Conservation (phyloP, 2,797 vertebrate species). For the Echeneis naucrates region DNA sequence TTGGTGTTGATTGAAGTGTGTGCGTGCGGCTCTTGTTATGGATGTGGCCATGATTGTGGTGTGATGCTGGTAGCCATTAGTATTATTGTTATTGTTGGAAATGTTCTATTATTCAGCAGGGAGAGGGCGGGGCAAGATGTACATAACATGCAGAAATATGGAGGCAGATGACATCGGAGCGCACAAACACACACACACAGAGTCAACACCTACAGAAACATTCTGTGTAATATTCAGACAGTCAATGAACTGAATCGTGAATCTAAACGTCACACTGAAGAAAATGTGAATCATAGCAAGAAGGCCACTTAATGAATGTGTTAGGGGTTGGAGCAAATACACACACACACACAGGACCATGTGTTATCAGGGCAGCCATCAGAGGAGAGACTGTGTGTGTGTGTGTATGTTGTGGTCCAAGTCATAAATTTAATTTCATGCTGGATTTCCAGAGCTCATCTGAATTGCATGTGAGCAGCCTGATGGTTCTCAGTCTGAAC, state of each 20-base stretch:
- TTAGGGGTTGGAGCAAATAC: conserved; percentile 33
- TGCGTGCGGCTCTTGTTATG: conserved; percentile 61
- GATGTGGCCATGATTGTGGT: conserved; percentile 70
- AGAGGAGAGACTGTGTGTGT: conserved; percentile 49
- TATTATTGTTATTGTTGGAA: conserved; percentile 77
- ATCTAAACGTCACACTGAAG: conserved; percentile 37
- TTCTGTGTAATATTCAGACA: conserved; percentile 46
- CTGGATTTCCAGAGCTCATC: conserved; percentile 86
- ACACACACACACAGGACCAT: conserved; percentile 37
- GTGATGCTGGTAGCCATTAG: conserved; percentile 75
- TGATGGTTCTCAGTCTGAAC: conserved; percentile 76
- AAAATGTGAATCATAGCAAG: conserved; percentile 60
- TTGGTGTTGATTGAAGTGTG: conserved; percentile 74
- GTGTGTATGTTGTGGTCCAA: conserved; percentile 78
- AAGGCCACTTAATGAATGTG: conserved; percentile 54
- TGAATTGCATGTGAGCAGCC: conserved; percentile 83
- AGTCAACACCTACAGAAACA: conserved; percentile 32
- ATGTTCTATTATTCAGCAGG: conserved; percentile 74
- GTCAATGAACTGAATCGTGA: conserved; percentile 56
- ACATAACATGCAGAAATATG: conserved; percentile 57
- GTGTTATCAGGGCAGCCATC: conserved; percentile 82
- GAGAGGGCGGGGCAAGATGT: conserved; percentile 41
- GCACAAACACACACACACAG: conserved; percentile 26
- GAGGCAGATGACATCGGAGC: conserved; percentile 29
- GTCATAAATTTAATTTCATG: conserved; percentile 88